phyloP scores from a whole-genome alignment of 35 echinoderm and acorn worm genomes.

The Heliocidaris erythrogramma region DNA sequence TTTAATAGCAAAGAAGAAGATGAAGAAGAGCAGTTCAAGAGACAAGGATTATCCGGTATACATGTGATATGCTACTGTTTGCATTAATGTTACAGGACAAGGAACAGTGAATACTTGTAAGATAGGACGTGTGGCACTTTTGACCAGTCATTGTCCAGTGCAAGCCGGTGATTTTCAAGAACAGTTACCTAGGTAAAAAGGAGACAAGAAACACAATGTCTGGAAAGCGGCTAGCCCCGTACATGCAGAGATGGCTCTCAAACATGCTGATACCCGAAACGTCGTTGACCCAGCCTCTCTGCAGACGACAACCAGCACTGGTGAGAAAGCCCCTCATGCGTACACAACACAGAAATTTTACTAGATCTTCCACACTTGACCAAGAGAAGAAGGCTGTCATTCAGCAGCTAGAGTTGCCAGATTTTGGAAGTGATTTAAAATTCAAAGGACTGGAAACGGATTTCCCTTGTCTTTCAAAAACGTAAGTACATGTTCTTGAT shows the following conservation, averaged over 20 bases:
- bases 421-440: slow-evolving; percentile 61
- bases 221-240: background rate
- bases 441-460: slow-evolving; percentile 91
- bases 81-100: background rate
- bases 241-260: background rate
- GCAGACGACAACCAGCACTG: background rate
- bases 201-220: background rate
- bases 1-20: no score
- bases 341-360: background rate
- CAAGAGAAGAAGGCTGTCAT: background rate
- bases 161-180: background rate
- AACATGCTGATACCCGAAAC: background rate
- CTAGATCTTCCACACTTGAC: background rate
- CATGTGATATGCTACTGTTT: background rate
- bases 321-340: background rate
- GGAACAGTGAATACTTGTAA: background rate
- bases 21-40: background rate
- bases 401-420: slow-evolving; percentile 64
- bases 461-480: slow-evolving; percentile 71
- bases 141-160: background rate
- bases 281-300: background rate
- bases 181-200: background rate
- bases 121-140: background rate
- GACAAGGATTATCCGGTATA: background rate
- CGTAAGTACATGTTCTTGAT: slow-evolving; percentile 62